A percentile compares a stretch with the other conserved stretches of the same genome.
These are phyloP conservation scores for Stegodyphus dumicola DNA, from an alignment of 1,140 invertebrate species.

Conservation along the genomic window DNA sequence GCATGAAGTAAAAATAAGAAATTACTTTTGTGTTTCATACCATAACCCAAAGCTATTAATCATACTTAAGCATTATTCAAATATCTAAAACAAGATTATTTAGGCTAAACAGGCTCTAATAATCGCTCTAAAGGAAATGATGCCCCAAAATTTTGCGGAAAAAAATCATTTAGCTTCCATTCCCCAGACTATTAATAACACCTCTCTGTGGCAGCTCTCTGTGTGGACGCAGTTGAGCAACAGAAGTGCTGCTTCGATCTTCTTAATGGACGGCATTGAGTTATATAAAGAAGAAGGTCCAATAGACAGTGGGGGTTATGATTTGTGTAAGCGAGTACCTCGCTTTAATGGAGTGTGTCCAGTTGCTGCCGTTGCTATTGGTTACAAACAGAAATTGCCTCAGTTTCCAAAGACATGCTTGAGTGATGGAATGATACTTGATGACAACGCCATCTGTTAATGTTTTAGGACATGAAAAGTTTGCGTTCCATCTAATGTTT, in stretches of 20 bases:
- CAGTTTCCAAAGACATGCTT: no score
- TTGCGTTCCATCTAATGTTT: no score
- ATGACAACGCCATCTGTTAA: slow-evolving; percentile 19
- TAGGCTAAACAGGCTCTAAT: no score
- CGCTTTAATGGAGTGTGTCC: slow-evolving; percentile 53
- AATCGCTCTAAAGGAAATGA: background rate
- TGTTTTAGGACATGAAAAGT: background rate
- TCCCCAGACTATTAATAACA: slow-evolving; percentile 29
- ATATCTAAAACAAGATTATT: no score
- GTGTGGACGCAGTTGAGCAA: background rate
- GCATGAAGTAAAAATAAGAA: no score
- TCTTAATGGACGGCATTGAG: slow-evolving; percentile 45
- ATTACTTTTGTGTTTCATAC: no score
- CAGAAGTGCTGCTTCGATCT: slow-evolving; percentile 25
- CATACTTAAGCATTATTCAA: no score
- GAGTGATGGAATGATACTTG: no score
- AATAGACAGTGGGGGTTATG: slow-evolving; percentile 21
- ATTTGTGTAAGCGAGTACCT: slow-evolving; percentile 24
- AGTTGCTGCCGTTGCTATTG: slow-evolving; percentile 47
- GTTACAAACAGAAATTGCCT: background rate
- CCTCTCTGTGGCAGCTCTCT: background rate
- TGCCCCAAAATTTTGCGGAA: background rate
- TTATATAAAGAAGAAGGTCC: slow-evolving; percentile 40
- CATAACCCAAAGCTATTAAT: no score
- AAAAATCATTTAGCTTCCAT: slow-evolving; percentile 36